These are phyloP conservation scores for Limenitis arthemis DNA, from an alignment of 2,888 invertebrate genomes.

Conservation along the genomic window DNA sequence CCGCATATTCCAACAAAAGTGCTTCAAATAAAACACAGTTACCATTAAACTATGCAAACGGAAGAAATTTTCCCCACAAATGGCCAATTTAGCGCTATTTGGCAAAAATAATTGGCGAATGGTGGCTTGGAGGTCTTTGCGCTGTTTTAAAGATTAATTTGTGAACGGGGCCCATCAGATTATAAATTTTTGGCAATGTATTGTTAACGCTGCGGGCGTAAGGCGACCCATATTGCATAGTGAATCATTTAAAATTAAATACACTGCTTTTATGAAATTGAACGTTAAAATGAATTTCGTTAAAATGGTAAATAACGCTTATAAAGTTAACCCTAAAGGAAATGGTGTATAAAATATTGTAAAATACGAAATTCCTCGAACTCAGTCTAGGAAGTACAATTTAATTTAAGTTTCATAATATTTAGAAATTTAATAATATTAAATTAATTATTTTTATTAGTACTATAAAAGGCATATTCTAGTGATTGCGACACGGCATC, in stretches of 20 bases:
- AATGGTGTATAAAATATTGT: no score
- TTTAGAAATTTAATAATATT: no score
- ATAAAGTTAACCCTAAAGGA: not conserved
- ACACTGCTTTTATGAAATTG: not conserved
- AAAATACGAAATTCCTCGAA: no score
- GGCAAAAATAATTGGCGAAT: conserved; percentile 41
- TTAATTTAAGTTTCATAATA: no score
- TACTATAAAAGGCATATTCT: no score
- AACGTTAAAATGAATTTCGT: not conserved
- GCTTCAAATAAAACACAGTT: conserved; percentile 26
- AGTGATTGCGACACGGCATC: no score
- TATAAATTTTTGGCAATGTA: conserved; percentile 49
- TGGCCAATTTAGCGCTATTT: conserved; percentile 61
- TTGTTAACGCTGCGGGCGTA: conserved; percentile 9
- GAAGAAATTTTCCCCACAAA: conserved; percentile 53
- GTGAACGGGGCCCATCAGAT: conserved; percentile 47
- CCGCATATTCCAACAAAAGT: conserved; percentile 5
- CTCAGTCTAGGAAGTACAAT: no score
- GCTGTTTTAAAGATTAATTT: conserved; percentile 53
- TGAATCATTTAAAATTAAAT: conserved; percentile 1
- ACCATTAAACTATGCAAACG: conserved; percentile 46
- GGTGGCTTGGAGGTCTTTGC: conserved; percentile 46
- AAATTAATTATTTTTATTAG: no score
- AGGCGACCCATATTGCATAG: not conserved
- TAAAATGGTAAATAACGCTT: not conserved